Evolutionary conservation across 1,140 invertebrate genomes (phyloP).

Genomic region (Apis cerana): DNA sequence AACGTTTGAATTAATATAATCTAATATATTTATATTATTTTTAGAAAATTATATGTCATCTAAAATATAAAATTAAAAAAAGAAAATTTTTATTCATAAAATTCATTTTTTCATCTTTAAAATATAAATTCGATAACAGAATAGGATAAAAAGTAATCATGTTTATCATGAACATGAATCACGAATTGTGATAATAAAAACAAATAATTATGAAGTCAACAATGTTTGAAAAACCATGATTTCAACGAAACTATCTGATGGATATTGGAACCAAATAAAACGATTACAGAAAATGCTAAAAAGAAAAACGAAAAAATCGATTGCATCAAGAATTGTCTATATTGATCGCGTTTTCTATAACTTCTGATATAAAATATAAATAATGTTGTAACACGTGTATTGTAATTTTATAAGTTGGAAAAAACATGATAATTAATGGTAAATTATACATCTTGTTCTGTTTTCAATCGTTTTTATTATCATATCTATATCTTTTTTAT

Average conservation of each 20-base stretch:
- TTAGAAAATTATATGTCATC: too few relatives aligned
- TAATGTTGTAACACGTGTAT: background rate
- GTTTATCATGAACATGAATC: background rate
- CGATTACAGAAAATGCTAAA: background rate
- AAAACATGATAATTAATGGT: background rate
- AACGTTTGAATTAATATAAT: too few relatives aligned
- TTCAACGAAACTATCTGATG: background rate
- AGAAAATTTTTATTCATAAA: too few relatives aligned
- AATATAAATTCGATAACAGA: background rate
- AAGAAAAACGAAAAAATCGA: conserved; percentile 15
- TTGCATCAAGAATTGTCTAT: too few relatives aligned
- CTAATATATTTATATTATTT: too few relatives aligned
- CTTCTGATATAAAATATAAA: too few relatives aligned
- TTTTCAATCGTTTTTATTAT: background rate
- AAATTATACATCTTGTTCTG: background rate
- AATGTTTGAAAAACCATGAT: background rate
- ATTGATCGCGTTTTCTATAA: too few relatives aligned
- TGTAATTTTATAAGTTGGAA: background rate
- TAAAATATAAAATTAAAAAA: background rate
- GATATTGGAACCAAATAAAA: background rate
- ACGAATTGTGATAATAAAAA: background rate
- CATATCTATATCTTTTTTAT: background rate
- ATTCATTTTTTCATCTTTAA: background rate
- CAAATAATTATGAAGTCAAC: too few relatives aligned
- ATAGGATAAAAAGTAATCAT: background rate